Evolutionary conservation across 1,140 invertebrate genomes (phyloP).

Genomic region (Bombus haemorrhoidalis): DNA sequence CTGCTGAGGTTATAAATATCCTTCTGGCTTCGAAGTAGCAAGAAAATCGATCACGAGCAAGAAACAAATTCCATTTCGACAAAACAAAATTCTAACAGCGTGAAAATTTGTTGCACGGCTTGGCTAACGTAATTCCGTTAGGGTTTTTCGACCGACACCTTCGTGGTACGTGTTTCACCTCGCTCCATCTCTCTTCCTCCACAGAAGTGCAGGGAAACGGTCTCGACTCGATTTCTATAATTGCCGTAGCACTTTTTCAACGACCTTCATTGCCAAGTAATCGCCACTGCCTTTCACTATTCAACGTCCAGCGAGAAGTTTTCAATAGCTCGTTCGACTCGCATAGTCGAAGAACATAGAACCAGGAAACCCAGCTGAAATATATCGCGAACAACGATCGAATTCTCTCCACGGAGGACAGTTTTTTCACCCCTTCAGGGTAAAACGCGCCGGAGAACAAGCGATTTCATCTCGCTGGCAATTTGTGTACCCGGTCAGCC

Average conservation of each 20-base stretch:
- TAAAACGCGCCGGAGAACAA: constrained; percentile 43
- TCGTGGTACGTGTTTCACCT: background rate
- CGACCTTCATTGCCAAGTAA: constrained; percentile 30
- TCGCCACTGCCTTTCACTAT: constrained; percentile 38
- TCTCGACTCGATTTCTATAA: constrained; percentile 26
- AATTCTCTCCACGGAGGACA: constrained; percentile 5
- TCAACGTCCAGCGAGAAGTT: constrained; percentile 1
- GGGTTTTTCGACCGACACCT: background rate
- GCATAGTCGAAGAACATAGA: background rate
- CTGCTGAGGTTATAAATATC: no score
- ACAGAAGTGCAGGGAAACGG: background rate
- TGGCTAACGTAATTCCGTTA: background rate
- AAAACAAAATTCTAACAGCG: background rate
- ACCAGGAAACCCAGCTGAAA: constrained; percentile 4
- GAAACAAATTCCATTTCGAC: background rate
- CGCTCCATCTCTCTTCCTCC: background rate
- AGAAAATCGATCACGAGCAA: background rate
- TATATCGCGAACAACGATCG: background rate
- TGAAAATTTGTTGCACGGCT: background rate
- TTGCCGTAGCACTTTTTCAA: constrained; percentile 7
- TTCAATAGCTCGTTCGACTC: background rate
- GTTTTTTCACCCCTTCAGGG: constrained; percentile 6
- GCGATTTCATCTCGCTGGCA: constrained; percentile 66
- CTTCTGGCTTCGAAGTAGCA: no score
- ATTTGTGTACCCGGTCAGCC: constrained; percentile 67